Base-by-base conservation (phyloP, 2,113 vertebrate species). In the Phoenicopterus ruber region DNA sequence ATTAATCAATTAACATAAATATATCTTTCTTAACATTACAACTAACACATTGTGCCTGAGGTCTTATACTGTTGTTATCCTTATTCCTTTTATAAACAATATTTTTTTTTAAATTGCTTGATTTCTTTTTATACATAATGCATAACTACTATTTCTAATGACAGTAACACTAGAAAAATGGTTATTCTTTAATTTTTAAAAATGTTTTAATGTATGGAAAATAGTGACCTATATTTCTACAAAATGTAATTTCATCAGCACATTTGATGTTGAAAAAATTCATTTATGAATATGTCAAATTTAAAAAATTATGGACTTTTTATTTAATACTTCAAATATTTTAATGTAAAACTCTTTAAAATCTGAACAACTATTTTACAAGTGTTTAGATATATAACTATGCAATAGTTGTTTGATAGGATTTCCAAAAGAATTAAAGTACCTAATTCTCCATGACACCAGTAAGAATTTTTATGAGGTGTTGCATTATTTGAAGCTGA, bases 281-380 rank as follows among this genome's bases (percentile, higher is more conserved):
- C 2, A 54, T 49, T 38, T 50, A 40, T 63, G 9, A 52, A 25
- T 40, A 55, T 4, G 2, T 17, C 2, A 69, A 34, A 19, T 19
- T 3, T 11, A 12, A 14, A 5, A 38, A 54, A 57, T 4, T 15
- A 11, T 11, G 1, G 1, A 5, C 0, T 24, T 78, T 49, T 83
- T 16, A 66, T n/a, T 32, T 44, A 71, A 22, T 24, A 55, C 1
- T 46, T 72, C 29, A n/a, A 38, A 26, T 62, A 66, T 47, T 81
- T 70, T 13, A 17, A 78, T 66, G 62, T 19, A 79, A 78, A 47
- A 0, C 2, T 0, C 3, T 70, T 63, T 36, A 58, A 36, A 71
- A 70, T 46, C 10, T 73, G 32, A 70, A 25, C 3, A 78, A 5
- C 0, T 69, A 6, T 34, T 89, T 80, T 25, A 5, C 3, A 81